Percentiles rank a stretch among this genome's conserved stretches.
Evolutionary conservation across 2,113 vertebrate species (phyloP).

Genomic region (Phalacrocorax brasilianus): DNA sequence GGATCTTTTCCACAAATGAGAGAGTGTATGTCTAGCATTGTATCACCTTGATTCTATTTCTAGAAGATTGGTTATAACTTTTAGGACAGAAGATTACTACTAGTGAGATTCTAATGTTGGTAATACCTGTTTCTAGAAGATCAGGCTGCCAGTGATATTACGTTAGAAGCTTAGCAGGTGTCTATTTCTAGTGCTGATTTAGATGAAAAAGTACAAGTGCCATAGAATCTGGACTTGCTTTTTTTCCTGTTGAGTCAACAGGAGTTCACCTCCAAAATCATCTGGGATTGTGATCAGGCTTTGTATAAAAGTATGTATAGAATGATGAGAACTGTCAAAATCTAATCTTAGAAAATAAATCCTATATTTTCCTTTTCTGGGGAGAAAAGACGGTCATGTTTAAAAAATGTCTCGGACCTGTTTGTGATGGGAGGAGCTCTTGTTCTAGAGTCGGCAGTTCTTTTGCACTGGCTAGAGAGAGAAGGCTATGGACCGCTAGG

Average conservation of each 20-base stretch:
- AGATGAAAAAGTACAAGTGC: background rate
- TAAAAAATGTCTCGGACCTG: slow-evolving; percentile 96
- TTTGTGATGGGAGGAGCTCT: slow-evolving; percentile 98
- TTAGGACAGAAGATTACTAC: background rate
- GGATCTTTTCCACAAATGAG: background rate
- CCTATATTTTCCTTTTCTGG: slow-evolving; percentile 58
- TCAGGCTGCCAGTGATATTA: background rate
- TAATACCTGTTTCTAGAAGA: background rate
- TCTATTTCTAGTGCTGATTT: background rate
- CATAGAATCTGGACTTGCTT: background rate
- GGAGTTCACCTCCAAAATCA: background rate
- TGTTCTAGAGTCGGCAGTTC: slow-evolving; percentile 91
- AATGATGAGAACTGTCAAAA: slow-evolving; percentile 17
- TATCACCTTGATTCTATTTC: background rate
- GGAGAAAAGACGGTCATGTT: slow-evolving; percentile 87
- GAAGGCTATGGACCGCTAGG: slow-evolving; percentile 96
- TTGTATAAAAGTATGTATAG: background rate
- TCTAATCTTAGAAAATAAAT: slow-evolving; percentile 38
- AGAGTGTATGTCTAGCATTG: background rate
- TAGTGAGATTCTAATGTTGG: background rate
- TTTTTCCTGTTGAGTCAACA: background rate
- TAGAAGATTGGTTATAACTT: background rate
- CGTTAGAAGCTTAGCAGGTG: background rate
- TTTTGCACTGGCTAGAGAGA: slow-evolving; percentile 93
- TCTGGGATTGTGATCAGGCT: background rate